Evolutionary conservation across 2,888 invertebrate genomes (phyloP).

Genomic region (Agrochola circellaris): DNA sequence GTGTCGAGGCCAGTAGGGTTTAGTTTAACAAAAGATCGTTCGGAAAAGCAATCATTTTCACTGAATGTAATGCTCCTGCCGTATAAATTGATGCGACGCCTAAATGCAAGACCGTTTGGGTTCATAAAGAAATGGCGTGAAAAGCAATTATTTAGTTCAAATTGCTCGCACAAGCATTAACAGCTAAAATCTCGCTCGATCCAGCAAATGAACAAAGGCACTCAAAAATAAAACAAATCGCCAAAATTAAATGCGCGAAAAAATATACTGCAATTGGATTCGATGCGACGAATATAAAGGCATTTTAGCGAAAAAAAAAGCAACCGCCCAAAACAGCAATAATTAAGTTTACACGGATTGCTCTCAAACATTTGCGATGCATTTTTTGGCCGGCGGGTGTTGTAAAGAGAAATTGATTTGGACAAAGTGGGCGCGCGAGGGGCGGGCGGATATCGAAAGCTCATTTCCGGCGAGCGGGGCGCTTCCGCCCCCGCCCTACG

Average conservation of each 20-base stretch:
- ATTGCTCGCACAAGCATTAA: constrained; percentile 1
- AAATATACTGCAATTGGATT: constrained; percentile 46
- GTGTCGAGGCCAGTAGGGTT: constrained; percentile 4
- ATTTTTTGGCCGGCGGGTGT: constrained; percentile 68
- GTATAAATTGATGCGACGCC: constrained; percentile 14
- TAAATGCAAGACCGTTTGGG: neutral
- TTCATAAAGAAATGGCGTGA: constrained; percentile 16
- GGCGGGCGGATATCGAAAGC: constrained; percentile 84
- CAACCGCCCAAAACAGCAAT: constrained; percentile 49
- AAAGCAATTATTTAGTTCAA: constrained; percentile 28
- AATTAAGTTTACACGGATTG: constrained; percentile 67
- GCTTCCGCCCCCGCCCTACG: constrained; percentile 71
- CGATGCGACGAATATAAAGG: constrained; percentile 49
- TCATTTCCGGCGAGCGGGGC: constrained; percentile 82
- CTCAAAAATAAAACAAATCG: constrained; percentile 43
- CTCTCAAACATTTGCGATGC: constrained; percentile 71
- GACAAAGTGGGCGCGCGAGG: constrained; percentile 79
- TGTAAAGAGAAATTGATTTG: constrained; percentile 85
- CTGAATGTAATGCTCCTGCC: constrained; percentile 14
- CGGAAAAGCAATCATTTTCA: constrained; percentile 51
- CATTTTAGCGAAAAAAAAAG: constrained; percentile 36
- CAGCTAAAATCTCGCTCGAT: constrained; percentile 2
- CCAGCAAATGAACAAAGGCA: constrained; percentile 36
- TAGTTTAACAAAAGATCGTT: constrained; percentile 43
- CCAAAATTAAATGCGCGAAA: constrained; percentile 46